Evolutionary conservation across 1,140 invertebrate species (phyloP).

Genomic region (Galendromus occidentalis): DNA sequence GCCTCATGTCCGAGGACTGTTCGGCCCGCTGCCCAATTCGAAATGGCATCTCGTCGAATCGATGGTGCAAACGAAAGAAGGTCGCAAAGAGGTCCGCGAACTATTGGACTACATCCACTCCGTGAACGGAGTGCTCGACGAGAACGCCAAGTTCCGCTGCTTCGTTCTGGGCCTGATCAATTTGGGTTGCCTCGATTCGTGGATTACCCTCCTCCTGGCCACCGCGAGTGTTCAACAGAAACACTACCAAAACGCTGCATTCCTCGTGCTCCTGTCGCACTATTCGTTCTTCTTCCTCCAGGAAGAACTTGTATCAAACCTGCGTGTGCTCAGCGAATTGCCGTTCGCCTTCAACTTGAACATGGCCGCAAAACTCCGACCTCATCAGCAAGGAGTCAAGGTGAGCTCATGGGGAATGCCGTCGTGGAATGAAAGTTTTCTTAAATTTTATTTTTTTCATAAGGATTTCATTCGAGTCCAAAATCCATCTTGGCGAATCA

Average conservation of each 20-base stretch:
- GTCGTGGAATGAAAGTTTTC: not conserved
- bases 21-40: conserved; percentile 62
- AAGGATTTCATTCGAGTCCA: too few species aligned
- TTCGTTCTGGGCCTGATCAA: conserved; percentile 3
- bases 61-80: conserved; percentile 4
- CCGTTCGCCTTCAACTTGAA: conserved; percentile 10
- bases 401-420: not conserved
- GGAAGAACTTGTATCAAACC: conserved; percentile 1
- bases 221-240: not conserved
- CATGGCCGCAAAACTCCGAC: conserved; percentile 1
- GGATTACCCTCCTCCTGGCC: conserved; percentile 3
- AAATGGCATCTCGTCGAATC: conserved; percentile 39
- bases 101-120: conserved; percentile 1
- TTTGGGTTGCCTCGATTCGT: not conserved
- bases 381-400: conserved; percentile 3
- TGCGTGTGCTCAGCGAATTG: conserved; percentile 9
- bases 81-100: conserved; percentile 3
- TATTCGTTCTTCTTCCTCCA: conserved; percentile 9
- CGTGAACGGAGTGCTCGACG: not conserved
- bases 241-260: conserved; percentile 1
- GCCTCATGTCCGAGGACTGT: conserved; percentile 55
- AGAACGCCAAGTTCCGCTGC: conserved; percentile 8
- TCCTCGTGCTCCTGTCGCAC: not conserved
- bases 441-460: not conserved
- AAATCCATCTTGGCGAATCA: too few species aligned